These are phyloP conservation scores for Vimba vimba DNA, from an alignment of 2,113 vertebrate genomes.

Conservation along the genomic window DNA sequence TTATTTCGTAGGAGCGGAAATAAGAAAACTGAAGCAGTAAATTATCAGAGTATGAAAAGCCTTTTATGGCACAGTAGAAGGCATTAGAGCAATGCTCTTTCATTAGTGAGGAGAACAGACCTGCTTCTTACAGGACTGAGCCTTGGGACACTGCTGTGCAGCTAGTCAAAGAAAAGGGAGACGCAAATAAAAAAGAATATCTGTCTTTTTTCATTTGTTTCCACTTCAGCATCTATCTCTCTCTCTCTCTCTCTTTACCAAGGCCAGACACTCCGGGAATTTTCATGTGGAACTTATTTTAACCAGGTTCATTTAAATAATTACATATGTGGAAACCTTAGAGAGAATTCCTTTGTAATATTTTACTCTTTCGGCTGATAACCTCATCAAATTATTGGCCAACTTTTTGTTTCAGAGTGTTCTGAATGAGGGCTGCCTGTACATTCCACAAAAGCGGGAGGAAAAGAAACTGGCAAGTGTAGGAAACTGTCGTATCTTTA, in stretches of 20 bases:
- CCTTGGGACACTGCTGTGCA: neutral
- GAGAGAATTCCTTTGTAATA: constrained; percentile 37
- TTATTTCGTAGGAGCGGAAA: constrained; percentile 11
- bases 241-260: constrained; percentile 19
- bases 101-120: constrained; percentile 7
- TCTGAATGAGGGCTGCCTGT: neutral
- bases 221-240: neutral
- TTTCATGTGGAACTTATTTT: constrained; percentile 57
- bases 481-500: too few relatives aligned
- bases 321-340: constrained; percentile 57
- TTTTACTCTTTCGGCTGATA: constrained; percentile 32
- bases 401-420: constrained; percentile 45
- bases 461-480: neutral
- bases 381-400: constrained; percentile 52
- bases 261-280: constrained; percentile 35
- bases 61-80: neutral
- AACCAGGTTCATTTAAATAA: constrained; percentile 60
- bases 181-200: neutral
- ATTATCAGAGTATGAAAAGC: constrained; percentile 4
- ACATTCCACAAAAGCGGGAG: neutral
- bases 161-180: neutral
- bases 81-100: constrained; percentile 17
- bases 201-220: constrained; percentile 35
- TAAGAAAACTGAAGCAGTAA: constrained; percentile 6
- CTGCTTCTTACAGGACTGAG: neutral